Conservation (phyloP, 2,888 invertebrate genomes). For the Camptogramma bilineatum region DNA sequence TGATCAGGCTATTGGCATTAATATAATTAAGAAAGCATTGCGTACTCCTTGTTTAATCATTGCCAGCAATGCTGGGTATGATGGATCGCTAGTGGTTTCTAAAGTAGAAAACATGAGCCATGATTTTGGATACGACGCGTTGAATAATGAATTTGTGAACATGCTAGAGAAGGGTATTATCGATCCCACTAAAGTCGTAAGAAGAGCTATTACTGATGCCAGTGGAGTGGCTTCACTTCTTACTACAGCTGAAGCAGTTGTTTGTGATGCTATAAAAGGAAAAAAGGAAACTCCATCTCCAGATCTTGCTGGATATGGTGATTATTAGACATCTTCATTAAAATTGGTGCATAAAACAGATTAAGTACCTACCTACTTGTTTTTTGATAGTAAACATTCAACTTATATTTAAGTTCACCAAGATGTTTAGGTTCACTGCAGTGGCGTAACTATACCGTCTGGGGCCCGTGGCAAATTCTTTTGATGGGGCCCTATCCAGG, state of each 20-base stretch:
- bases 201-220: conserved; percentile 73
- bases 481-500: no score
- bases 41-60: conserved; percentile 95
- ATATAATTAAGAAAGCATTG: conserved; percentile 93
- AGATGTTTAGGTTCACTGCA: no score
- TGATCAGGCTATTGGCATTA: conserved; percentile 92
- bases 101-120: conserved; percentile 92
- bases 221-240: conserved; percentile 77
- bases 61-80: conserved; percentile 95
- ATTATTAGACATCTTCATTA: conserved; percentile 15
- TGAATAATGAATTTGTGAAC: conserved; percentile 94
- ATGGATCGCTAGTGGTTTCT: conserved; percentile 94
- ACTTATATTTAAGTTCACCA: no score
- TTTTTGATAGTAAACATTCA: no score
- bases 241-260: conserved; percentile 96
- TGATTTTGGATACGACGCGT: conserved; percentile 94
- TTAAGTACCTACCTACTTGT: no score
- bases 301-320: conserved; percentile 39
- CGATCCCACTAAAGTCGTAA: conserved; percentile 94
- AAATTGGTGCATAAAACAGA: no score
- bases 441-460: no score
- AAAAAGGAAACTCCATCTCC: conserved; percentile 42
- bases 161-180: conserved; percentile 97
- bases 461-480: no score
- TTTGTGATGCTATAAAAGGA: conserved; percentile 88